Conservation (phyloP, 2,113 vertebrate genomes). For the Amphilophus citrinellus region DNA sequence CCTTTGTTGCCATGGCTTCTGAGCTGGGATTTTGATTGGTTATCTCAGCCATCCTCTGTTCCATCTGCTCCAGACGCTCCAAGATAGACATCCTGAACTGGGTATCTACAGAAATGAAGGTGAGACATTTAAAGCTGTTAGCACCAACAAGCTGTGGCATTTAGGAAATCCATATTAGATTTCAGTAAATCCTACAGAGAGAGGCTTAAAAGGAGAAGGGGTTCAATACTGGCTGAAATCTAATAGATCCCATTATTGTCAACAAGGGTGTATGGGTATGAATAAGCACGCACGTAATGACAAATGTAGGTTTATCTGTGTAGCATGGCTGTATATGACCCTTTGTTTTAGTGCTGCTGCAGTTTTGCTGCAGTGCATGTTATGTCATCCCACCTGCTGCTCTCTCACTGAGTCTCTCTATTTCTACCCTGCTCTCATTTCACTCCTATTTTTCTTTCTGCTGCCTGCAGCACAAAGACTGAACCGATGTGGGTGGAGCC, state of each 20-base stretch:
- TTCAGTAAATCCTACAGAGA: slow-evolving; percentile 36
- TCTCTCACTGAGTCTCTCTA: slow-evolving; percentile 61
- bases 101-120: slow-evolving; percentile 86
- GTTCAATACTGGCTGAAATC: slow-evolving; percentile 14
- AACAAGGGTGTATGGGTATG: not conserved
- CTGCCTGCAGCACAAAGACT: slow-evolving; percentile 65
- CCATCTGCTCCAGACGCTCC: slow-evolving; percentile 98
- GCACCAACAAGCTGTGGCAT: not conserved
- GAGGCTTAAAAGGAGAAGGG: slow-evolving; percentile 19
- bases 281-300: not conserved
- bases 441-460: slow-evolving; percentile 57
- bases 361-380: slow-evolving; percentile 83
- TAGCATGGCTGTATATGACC: slow-evolving; percentile 49
- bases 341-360: slow-evolving; percentile 76
- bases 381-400: slow-evolving; percentile 83
- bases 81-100: slow-evolving; percentile 99
- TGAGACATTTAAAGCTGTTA: slow-evolving; percentile 21
- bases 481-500: slow-evolving; percentile 56
- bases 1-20: slow-evolving; percentile 84
- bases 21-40: slow-evolving; percentile 91
- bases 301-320: slow-evolving; percentile 2
- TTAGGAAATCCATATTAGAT: slow-evolving; percentile 20
- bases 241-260: slow-evolving; percentile 22
- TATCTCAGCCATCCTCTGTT: slow-evolving; percentile 98
- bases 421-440: slow-evolving; percentile 57